Evolutionary conservation across 2,888 invertebrate genomes (phyloP).

Genomic region (Cosmopolites sordidus): DNA sequence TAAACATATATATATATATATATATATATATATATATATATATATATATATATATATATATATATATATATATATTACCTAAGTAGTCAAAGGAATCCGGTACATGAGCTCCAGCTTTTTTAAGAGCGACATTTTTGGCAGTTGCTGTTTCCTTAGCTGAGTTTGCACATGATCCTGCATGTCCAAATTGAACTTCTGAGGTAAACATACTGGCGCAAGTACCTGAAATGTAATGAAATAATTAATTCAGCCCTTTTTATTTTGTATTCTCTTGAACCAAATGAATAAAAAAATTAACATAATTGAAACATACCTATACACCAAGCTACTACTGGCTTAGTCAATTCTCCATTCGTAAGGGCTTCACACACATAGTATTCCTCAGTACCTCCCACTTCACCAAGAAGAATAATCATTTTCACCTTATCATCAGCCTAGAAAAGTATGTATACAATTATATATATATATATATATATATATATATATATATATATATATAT

Average conservation of each 20-base stretch:
- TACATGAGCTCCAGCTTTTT: conserved; percentile 80
- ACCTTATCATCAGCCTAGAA: conserved; percentile 68
- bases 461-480: no score
- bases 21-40: conserved; percentile 3
- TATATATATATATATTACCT: conserved; percentile 30
- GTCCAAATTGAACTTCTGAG: conserved; percentile 91
- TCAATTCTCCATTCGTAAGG: conserved; percentile 72
- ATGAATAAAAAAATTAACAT: not conserved
- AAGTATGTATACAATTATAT: no score
- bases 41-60: conserved; percentile 3
- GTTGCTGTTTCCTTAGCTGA: conserved; percentile 82
- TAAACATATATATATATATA: not conserved
- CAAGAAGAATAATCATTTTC: conserved; percentile 92
- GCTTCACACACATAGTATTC: conserved; percentile 95
- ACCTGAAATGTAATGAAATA: conserved; percentile 28
- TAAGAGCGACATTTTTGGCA: conserved; percentile 83
- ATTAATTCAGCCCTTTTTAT: no score
- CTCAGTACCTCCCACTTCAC: conserved; percentile 98
- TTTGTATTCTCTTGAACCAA: no score
- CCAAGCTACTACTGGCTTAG: conserved; percentile 96
- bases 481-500: no score
- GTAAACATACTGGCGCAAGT: conserved; percentile 71
- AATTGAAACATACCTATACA: conserved; percentile 71
- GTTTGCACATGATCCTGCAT: conserved; percentile 97
- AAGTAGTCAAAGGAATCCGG: conserved; percentile 87